Evolutionary conservation across 2,888 invertebrate species (phyloP).

Genomic region (Phymatocera aterrima): DNA sequence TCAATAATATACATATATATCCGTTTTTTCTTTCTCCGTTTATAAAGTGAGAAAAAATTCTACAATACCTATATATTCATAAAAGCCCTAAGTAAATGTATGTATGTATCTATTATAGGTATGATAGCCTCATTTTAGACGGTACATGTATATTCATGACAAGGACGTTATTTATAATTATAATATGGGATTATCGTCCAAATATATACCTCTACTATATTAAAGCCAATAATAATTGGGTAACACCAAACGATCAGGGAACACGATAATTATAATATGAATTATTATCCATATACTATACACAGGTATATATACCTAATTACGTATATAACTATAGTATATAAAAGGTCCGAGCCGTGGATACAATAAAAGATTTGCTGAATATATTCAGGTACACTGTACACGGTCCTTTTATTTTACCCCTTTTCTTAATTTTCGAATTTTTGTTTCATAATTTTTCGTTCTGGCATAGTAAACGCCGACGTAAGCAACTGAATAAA

Average conservation of each 20-base stretch:
- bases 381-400: slow-evolving; percentile 18
- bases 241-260: slow-evolving; percentile 22
- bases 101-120: neutral
- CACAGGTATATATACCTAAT: neutral
- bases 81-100: slow-evolving; percentile 32
- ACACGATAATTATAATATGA: neutral
- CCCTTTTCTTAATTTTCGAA: neutral
- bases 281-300: neutral
- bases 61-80: neutral
- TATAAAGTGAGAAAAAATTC: slow-evolving; percentile 18
- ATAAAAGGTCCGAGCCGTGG: slow-evolving; percentile 21
- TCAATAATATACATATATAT: neutral
- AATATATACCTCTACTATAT: no score
- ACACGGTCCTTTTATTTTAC: neutral
- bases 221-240: neutral
- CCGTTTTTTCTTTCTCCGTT: neutral
- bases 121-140: slow-evolving; percentile 28
- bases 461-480: neutral
- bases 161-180: slow-evolving; percentile 26
- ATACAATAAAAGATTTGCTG: slow-evolving; percentile 25
- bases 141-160: neutral
- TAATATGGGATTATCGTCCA: slow-evolving; percentile 13
- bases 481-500: neutral
- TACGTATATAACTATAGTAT: neutral
- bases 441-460: neutral